Evolutionary conservation across 92 coral and sea anemone genomes (phyloP), one percentile per base, ranked within the genome.

Genomic region (Micromussa lordhowensis): DNA sequence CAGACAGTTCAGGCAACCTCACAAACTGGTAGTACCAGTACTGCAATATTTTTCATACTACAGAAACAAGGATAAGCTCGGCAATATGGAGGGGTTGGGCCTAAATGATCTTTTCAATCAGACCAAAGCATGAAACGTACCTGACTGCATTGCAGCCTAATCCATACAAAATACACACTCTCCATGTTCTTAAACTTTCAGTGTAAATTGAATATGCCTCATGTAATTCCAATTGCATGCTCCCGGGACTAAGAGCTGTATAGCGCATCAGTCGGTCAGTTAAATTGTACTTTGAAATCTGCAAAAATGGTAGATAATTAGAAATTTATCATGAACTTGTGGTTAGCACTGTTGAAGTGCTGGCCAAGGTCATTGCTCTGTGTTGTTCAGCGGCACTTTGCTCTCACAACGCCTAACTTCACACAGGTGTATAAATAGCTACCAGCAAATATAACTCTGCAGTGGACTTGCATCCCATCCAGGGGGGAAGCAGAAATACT

Each of bases 161-260:
- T 30, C 99, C 99, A 90, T 98, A 98, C 80, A 92, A 87, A 14
- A 98, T 78, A 80, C 98, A 96, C 32, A 94, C 95, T 34, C 90
- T 93, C 99, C 99, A 98, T 0, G 94, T 90, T 28, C 95, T 89
- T 32, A 96, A 82, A 79, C 99, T 98, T 90, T 98, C 99, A n/a
- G 90, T 75, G 76, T 91, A 94, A 51, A 98, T 71, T 32, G 81
- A 73, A 71, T 88, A 86, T 14, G 94, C 95, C 66, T 94, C 95
- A 9, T 76, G 77, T 24, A 78, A 77, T 36, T 89, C 88, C n/a
- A 96, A 78, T 92, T 88, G 88, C 91, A 91, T 91, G 59, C 94
- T 94, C 31, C 72, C 86, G 15, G 99, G 97, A 26, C 91, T 94
- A 0, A 94, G 88, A 13, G 95, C 89, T 24, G 96, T 94, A 91